These are phyloP conservation scores for Phylloscopus trochilus DNA, from an alignment of 2,113 vertebrate genomes.

Conservation along the genomic window DNA sequence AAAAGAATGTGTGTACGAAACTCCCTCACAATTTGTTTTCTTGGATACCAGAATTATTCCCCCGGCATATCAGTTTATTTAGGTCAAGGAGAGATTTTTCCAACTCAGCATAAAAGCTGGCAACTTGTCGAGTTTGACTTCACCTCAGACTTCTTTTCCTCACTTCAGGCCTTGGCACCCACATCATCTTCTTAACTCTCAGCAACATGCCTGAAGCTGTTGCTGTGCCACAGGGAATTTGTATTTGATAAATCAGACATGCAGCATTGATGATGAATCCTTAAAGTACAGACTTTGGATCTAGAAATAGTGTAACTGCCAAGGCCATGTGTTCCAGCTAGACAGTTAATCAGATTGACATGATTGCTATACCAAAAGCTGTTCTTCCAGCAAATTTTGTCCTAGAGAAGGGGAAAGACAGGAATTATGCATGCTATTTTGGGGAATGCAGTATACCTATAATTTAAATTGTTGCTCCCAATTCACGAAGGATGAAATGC, in stretches of 20 bases:
- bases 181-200: background rate
- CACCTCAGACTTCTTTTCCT: conserved; percentile 42
- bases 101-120: background rate
- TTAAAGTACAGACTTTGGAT: conserved; percentile 21
- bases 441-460: background rate
- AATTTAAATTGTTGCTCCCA: background rate
- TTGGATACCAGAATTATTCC: background rate
- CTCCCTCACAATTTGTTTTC: background rate
- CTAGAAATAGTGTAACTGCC: background rate
- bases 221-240: background rate
- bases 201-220: background rate
- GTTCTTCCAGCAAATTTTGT: background rate
- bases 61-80: conserved; percentile 11
- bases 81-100: conserved; percentile 9
- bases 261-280: background rate
- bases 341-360: conserved; percentile 6
- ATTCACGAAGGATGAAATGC: background rate
- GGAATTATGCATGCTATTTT: background rate
- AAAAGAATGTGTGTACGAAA: background rate
- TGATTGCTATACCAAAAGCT: conserved; percentile 55
- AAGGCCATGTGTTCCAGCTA: conserved; percentile 10
- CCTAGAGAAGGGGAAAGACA: background rate
- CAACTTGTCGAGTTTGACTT: background rate
- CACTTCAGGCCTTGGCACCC: conserved; percentile 13
- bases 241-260: conserved; percentile 39